phyloP scores from a whole-genome alignment of 2,888 invertebrate genomes.

The Limnephilus auricula region DNA sequence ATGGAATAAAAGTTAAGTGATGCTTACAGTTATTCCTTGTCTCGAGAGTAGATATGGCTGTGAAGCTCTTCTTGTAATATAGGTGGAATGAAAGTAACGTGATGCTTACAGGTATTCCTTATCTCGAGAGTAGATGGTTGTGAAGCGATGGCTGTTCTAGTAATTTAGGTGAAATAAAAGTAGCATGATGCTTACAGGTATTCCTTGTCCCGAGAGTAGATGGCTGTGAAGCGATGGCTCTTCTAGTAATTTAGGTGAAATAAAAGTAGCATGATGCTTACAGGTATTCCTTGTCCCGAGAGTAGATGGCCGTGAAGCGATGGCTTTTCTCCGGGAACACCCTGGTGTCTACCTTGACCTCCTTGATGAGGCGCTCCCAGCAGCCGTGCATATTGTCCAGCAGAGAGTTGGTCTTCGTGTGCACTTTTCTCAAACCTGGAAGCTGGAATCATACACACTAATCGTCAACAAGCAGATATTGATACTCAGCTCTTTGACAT shows the following conservation, averaged over 20 bases:
- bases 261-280: constrained; percentile 75
- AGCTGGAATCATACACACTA: constrained; percentile 73
- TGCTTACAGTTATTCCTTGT: no score
- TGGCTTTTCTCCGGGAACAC: constrained; percentile 88
- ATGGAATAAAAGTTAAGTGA: neutral
- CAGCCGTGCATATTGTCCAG: constrained; percentile 78
- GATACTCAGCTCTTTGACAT: neutral
- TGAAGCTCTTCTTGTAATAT: no score
- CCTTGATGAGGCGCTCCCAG: constrained; percentile 78
- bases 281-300: constrained; percentile 94
- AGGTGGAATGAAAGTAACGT: neutral
- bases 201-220: constrained; percentile 73
- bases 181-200: constrained; percentile 84
- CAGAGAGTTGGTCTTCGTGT: constrained; percentile 79
- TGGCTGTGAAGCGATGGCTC: no score
- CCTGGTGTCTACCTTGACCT: constrained; percentile 82
- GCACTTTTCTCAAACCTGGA: constrained; percentile 80
- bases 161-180: neutral
- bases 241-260: neutral
- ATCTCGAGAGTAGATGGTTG: no score
- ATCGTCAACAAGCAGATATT: neutral
- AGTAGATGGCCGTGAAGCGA: constrained; percentile 92
- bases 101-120: no score
- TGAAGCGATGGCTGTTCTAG: no score
- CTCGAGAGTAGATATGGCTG: no score